Evolutionary conservation across 2,113 vertebrate genomes (phyloP).

Genomic region (Melanerpes aurifrons): DNA sequence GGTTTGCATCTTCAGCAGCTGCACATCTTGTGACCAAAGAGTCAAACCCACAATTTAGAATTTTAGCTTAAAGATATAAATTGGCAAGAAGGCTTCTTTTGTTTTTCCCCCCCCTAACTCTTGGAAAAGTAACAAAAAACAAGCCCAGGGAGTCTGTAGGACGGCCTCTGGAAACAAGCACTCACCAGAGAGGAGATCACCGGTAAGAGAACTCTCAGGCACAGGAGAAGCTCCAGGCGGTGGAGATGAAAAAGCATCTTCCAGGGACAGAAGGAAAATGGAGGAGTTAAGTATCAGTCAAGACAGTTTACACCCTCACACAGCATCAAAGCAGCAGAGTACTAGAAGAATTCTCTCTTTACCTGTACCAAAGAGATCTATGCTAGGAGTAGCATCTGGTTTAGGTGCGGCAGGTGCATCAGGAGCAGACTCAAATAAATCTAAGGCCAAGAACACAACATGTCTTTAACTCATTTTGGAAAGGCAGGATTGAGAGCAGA

Average conservation of each 20-base stretch:
- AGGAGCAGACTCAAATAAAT: slow-evolving; percentile 98
- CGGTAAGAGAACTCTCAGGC: slow-evolving; percentile 89
- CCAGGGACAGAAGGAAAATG: slow-evolving; percentile 79
- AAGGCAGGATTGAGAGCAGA: slow-evolving; percentile 18
- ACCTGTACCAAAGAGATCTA: slow-evolving; percentile 99
- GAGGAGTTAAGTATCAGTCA: slow-evolving; percentile 64
- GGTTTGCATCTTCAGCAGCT: background rate
- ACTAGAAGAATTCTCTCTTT: slow-evolving; percentile 68
- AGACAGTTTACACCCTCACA: slow-evolving; percentile 51
- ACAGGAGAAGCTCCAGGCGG: slow-evolving; percentile 93
- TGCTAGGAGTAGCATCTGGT: slow-evolving; percentile 93
- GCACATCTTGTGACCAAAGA: background rate
- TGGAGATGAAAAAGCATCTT: slow-evolving; percentile 96
- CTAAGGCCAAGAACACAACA: slow-evolving; percentile 95
- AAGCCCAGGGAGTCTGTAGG: background rate
- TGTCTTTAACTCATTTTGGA: slow-evolving; percentile 68
- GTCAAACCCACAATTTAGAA: background rate
- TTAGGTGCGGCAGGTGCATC: slow-evolving; percentile 92
- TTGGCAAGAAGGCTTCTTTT: background rate
- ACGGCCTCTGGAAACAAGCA: slow-evolving; percentile 50
- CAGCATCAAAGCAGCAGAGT: slow-evolving; percentile 61
- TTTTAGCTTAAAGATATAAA: background rate
- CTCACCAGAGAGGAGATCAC: slow-evolving; percentile 97
- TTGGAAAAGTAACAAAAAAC: background rate
- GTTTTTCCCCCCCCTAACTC: background rate